These are phyloP conservation scores for Eupithecia insigniata DNA, from an alignment of 2,888 invertebrate species.

Conservation along the genomic window DNA sequence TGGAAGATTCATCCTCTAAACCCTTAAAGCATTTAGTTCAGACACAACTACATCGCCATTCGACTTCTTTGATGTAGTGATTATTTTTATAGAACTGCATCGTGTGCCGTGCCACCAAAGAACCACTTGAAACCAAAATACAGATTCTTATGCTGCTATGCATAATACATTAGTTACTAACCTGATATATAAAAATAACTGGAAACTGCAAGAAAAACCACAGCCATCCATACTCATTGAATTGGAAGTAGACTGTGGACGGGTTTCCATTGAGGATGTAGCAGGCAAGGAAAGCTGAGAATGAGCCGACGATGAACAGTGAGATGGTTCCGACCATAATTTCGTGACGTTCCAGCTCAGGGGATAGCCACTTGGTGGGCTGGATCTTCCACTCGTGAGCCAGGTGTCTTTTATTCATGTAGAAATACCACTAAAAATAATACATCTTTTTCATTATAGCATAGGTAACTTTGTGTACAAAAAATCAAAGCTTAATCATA, in stretches of 20 bases:
- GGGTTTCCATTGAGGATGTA: conserved; percentile 88
- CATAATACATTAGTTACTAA: conserved; percentile 57
- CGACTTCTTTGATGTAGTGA: background rate
- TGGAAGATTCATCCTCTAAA: no score
- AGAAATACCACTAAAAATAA: conserved; percentile 87
- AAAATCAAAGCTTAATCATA: no score
- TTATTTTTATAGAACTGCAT: background rate
- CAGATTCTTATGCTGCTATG: no score
- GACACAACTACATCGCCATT: no score
- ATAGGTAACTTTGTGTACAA: no score
- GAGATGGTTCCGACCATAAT: conserved; percentile 86
- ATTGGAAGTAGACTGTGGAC: conserved; percentile 86
- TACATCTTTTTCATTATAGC: background rate
- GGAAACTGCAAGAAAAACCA: conserved; percentile 88
- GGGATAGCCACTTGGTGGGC: conserved; percentile 87
- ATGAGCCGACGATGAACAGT: conserved; percentile 80
- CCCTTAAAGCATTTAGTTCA: no score
- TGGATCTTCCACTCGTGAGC: conserved; percentile 90
- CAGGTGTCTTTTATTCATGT: conserved; percentile 84
- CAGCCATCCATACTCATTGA: conserved; percentile 85
- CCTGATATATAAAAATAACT: conserved; percentile 86
- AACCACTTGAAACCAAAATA: no score
- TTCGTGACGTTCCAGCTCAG: conserved; percentile 88
- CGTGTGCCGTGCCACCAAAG: background rate
- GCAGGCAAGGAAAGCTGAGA: conserved; percentile 86